Base-by-base conservation (phyloP, 2,113 vertebrate species). In the Caloenas nicobarica region DNA sequence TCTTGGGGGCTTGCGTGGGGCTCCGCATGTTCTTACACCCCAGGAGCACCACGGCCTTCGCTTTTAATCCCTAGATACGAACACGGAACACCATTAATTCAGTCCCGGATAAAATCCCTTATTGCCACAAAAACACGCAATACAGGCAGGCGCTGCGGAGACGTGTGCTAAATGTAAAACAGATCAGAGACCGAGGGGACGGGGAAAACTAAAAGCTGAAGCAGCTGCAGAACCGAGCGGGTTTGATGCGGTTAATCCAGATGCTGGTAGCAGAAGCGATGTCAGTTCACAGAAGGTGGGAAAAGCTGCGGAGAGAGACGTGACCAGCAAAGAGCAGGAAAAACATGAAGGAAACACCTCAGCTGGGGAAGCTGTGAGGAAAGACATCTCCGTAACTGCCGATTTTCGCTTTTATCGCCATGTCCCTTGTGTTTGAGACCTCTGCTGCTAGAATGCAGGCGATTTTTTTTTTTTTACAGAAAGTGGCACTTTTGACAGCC, bases 191-290 rank as follows among this genome's bases (percentile, higher is more conserved):
- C 8, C 0, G 5, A 44, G 18, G 14, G 19, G 23, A 34, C 0
- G 2, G 13, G 44, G 61, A 18, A 19, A 70, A 48, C 16, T 5
- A 11, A 81, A 81, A 84, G 61, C 10, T 70, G 6, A 28, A 50
- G 9, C 0, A n/a, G n/a, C 1, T 17, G 42, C 22, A 33, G 34
- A 46, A 33, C 24, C 2, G 10, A 38, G 42, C 1, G 1, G 3
- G 2, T 36, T 74, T 7, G 23, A 29, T 22, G 4, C 4, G 8
- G 17, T 36, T 16, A 23, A 62, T 5, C 13, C 46, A 3, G 31
- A 4, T 0, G 6, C 29, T 36, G 7, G 51, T 2, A 17, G 24
- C 38, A 18, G 34, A 11, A n/a, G 71, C 6, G 0, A 12, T 23
- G 24, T 7, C 33, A 14, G 12, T 1, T 6, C 21, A 3, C 21